A percentile compares a stretch with the other conserved stretches of the same genome.
Conservation (phyloP, 2,113 vertebrate species). For the Sitta europaea region DNA sequence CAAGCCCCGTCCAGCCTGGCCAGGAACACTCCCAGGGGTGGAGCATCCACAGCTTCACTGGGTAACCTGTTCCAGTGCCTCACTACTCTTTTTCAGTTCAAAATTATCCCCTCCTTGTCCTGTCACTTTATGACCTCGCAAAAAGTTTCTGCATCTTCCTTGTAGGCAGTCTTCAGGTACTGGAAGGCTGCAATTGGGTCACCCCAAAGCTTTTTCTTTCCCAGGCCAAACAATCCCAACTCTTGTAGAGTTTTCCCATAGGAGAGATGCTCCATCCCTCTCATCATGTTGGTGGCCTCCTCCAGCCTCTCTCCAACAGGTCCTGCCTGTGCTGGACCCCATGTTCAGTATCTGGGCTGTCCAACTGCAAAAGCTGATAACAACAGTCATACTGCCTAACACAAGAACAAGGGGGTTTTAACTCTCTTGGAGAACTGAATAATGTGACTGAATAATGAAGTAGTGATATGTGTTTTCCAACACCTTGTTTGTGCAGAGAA, state of each 20-base stretch:
- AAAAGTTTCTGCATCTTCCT: neutral
- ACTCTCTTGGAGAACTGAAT: neutral
- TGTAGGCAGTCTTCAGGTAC: neutral
- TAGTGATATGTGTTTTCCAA: neutral
- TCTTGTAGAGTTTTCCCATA: neutral
- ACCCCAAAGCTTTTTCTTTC: neutral
- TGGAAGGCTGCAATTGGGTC: neutral
- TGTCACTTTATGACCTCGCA: too few relatives aligned
- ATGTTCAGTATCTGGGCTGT: neutral
- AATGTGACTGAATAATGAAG: neutral
- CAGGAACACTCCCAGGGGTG: neutral
- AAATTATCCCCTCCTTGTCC: neutral
- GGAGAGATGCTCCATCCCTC: neutral
- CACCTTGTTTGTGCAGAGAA: neutral
- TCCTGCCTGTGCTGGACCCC: neutral
- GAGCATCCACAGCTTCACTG: neutral
- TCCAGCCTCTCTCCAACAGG: neutral
- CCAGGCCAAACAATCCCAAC: neutral
- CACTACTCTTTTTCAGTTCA: neutral
- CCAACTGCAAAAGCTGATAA: neutral
- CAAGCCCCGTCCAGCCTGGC: neutral
- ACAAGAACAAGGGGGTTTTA: neutral
- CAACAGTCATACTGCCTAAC: neutral
- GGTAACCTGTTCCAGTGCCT: neutral
- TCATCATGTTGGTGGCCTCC: neutral